phyloP scores from a whole-genome alignment of 2,797 vertebrate genomes.

The Arrhamphus sclerolepis region DNA sequence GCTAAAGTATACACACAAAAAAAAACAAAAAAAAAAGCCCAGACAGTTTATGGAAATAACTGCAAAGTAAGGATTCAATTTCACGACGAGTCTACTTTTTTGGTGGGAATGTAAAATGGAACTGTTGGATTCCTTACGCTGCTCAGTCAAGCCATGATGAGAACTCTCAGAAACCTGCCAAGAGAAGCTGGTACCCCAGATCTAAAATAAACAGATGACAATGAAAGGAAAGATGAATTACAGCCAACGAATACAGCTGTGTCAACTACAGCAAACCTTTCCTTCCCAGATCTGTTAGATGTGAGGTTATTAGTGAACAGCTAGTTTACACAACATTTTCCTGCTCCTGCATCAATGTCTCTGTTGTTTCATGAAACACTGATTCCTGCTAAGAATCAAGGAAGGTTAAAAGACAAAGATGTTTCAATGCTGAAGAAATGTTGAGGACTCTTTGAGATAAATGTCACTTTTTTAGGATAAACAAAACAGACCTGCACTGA shows the following conservation, averaged over 20 bases:
- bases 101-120: slow-evolving; percentile 11
- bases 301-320: slow-evolving; percentile 12
- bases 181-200: neutral
- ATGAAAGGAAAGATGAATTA: slow-evolving; percentile 56
- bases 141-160: slow-evolving; percentile 20
- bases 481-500: too few species aligned
- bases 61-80: slow-evolving; percentile 32
- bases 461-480: too few species aligned
- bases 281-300: slow-evolving; percentile 12
- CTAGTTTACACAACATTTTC: neutral
- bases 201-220: slow-evolving; percentile 38
- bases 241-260: slow-evolving; percentile 18
- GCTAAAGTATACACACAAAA: too few species aligned
- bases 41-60: slow-evolving; percentile 12
- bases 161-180: slow-evolving; percentile 18
- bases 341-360: neutral
- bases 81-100: slow-evolving; percentile 6
- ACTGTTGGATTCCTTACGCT: slow-evolving; percentile 27
- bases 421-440: too few species aligned
- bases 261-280: slow-evolving; percentile 12
- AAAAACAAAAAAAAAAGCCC: too few species aligned
- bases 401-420: too few species aligned
- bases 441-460: too few species aligned
- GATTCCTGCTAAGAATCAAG: too few species aligned
- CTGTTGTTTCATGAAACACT: neutral